These are phyloP conservation scores for Coelopa frigida DNA, from an alignment of 1,140 invertebrate species.

Conservation along the genomic window DNA sequence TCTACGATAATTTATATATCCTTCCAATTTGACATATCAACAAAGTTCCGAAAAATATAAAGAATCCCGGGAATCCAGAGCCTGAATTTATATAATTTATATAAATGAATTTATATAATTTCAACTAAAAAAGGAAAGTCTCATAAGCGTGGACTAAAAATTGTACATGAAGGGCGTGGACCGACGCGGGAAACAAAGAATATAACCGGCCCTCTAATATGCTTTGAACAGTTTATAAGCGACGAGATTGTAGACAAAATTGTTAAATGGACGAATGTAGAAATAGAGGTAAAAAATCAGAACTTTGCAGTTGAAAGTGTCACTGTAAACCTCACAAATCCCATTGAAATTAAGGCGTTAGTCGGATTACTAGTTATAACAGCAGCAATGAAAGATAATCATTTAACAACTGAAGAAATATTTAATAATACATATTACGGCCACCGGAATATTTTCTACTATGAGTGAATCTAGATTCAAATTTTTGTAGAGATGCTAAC, in stretches of 20 bases:
- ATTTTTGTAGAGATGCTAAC: slow-evolving; percentile 35
- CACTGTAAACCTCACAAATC: neutral
- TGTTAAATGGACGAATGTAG: slow-evolving; percentile 6
- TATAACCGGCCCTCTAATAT: too few relatives aligned
- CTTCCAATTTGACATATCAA: too few relatives aligned
- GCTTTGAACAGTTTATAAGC: too few relatives aligned
- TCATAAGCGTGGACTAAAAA: neutral
- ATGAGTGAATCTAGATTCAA: slow-evolving; percentile 36
- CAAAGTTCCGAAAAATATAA: too few relatives aligned
- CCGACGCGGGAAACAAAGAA: neutral
- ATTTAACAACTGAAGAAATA: slow-evolving; percentile 22
- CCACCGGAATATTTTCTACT: slow-evolving; percentile 20
- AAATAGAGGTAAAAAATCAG: neutral
- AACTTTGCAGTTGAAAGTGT: neutral
- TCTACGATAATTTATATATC: too few relatives aligned
- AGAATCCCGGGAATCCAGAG: too few relatives aligned
- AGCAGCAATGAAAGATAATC: slow-evolving; percentile 23
- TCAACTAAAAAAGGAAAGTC: neutral
- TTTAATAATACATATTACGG: slow-evolving; percentile 21
- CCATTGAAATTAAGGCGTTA: slow-evolving; percentile 9
- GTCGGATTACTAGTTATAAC: slow-evolving; percentile 22
- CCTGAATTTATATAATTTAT: too few relatives aligned
- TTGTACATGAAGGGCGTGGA: neutral
- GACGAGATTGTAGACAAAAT: slow-evolving; percentile 2
- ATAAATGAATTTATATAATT: too few relatives aligned